Percentiles rank a stretch among this genome's conserved stretches.
phyloP scores from a whole-genome alignment of 2,113 vertebrate genomes.

The Corythornis cristatus region DNA sequence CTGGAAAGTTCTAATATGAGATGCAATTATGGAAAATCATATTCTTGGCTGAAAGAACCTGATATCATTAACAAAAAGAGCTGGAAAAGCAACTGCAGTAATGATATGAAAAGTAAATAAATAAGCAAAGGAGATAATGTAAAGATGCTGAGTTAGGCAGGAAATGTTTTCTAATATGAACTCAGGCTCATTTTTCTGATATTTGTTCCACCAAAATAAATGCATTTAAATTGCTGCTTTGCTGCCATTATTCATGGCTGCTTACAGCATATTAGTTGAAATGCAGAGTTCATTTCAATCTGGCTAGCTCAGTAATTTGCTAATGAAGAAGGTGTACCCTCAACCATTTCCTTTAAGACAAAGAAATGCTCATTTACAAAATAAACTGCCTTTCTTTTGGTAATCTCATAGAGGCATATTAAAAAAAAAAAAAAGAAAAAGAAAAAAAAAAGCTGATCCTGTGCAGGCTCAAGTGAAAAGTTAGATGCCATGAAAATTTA shows the following conservation, averaged over 20 bases:
- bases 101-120: slow-evolving; percentile 31
- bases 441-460: background rate
- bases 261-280: slow-evolving; percentile 20
- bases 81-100: background rate
- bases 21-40: slow-evolving; percentile 26
- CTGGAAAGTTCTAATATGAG: background rate
- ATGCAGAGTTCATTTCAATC: slow-evolving; percentile 38
- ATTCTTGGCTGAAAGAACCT: background rate
- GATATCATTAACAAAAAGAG: slow-evolving; percentile 30
- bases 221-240: slow-evolving; percentile 55
- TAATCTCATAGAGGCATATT: background rate
- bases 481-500: background rate
- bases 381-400: background rate
- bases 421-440: background rate
- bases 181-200: background rate
- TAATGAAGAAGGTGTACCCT: slow-evolving; percentile 47
- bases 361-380: slow-evolving; percentile 21
- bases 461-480: slow-evolving; percentile 9
- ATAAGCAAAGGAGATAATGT: slow-evolving; percentile 3
- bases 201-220: slow-evolving; percentile 28
- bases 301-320: slow-evolving; percentile 26
- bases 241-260: background rate
- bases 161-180: slow-evolving; percentile 36
- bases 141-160: slow-evolving; percentile 18
- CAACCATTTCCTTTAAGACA: background rate